Base-by-base conservation (phyloP, 2,888 invertebrate species). In the Sylvicola cinctus region DNA sequence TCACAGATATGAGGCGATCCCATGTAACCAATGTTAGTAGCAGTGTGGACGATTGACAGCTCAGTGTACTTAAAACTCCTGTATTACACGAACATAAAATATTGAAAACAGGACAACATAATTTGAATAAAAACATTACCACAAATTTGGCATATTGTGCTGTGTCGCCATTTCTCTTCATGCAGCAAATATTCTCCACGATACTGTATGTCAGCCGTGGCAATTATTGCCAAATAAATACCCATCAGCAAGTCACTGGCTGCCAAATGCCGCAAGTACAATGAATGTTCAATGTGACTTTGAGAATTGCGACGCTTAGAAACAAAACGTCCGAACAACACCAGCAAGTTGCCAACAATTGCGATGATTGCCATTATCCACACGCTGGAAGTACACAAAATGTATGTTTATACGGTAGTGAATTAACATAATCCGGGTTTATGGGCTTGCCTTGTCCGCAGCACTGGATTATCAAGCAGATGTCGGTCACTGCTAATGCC, bases 231-330 rank as follows among this genome's bases (percentile, higher is more conserved):
- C 36, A 71, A 52, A 48, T 70, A 72, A 27, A 68, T 48, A 13
- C 70, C 69, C 71, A 72, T 72, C 25, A 71, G 50, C 5, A 72
- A 54, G 46, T 72, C 72, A 16, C 70, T 67, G 34, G 67, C 52
- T 2, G 69, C 67, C 42, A 72, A 54, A 45, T 71, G 70, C 42
- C 66, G 62, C 39, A 72, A 58, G 50, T 69, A 70, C 14, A 72
- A 55, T 1, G 70, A 68, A 40, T 70, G 67, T 16, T 67, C 66
- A 3, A 62, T 62, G 42, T 69, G 67, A 44, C 61, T 63, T 35
- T 63, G 62, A n/a, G 52, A 48, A 43, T 61, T 63, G 36, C 63
- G 62, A 12, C 52, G 48, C 29, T 62, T 61, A 28, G 62, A 56
- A 29, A 68, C 54, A 35, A 62, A 55, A 29, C 69, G 54, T 4